Evolutionary conservation across 2,797 vertebrate genomes (phyloP).

Genomic region (Enteromius unitaeniatus): DNA sequence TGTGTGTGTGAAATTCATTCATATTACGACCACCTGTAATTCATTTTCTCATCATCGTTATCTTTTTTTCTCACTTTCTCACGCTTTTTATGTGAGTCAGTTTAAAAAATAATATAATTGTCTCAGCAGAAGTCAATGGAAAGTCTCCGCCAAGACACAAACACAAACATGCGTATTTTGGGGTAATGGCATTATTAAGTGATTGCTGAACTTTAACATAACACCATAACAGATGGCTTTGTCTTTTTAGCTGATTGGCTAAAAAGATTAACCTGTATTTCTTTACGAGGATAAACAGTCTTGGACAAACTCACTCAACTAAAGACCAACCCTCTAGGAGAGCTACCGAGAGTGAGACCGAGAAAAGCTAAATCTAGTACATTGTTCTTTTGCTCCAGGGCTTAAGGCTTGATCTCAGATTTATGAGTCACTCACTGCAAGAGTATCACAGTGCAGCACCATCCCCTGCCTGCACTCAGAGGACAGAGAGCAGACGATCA

Average conservation of each 20-base stretch:
- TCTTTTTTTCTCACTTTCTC: background rate
- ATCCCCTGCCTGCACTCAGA: slow-evolving; percentile 52
- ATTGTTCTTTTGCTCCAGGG: slow-evolving; percentile 27
- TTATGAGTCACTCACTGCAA: slow-evolving; percentile 35
- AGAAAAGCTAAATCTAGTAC: slow-evolving; percentile 13
- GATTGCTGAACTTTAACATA: slow-evolving; percentile 72
- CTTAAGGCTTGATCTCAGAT: slow-evolving; percentile 37
- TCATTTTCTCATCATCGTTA: background rate
- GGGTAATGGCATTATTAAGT: background rate
- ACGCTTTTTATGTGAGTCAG: background rate
- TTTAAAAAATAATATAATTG: background rate
- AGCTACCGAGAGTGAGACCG: slow-evolving; percentile 18
- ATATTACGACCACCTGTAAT: background rate
- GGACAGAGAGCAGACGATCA: slow-evolving; percentile 20
- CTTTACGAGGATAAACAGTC: slow-evolving; percentile 58
- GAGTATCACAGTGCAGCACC: slow-evolving; percentile 34
- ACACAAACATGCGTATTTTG: background rate
- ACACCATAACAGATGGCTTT: slow-evolving; percentile 70
- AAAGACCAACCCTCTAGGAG: slow-evolving; percentile 65
- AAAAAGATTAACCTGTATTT: slow-evolving; percentile 70
- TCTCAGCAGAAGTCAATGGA: background rate
- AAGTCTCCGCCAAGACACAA: background rate
- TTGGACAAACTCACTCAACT: slow-evolving; percentile 51
- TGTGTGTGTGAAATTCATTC: background rate
- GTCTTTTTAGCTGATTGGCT: slow-evolving; percentile 71